A percentile compares a stretch with the other conserved stretches of the same genome.
These are phyloP conservation scores for Strongylocentrotus purpuratus DNA, from an alignment of 35 echinoderm and acorn worm species.

Conservation along the genomic window DNA sequence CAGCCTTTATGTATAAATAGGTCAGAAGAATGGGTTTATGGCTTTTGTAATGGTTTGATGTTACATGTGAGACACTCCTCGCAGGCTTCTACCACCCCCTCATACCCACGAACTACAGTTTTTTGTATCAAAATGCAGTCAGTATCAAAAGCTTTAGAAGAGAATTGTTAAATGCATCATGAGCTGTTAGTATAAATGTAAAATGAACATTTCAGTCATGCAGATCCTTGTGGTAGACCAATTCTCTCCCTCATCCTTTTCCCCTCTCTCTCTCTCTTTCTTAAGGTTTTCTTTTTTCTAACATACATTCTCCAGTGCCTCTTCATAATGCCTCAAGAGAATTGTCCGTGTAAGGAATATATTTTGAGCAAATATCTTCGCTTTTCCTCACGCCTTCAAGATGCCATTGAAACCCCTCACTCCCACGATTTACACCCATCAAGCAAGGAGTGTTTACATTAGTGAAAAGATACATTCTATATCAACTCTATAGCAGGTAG, in stretches of 20 bases:
- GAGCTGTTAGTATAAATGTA: too few relatives aligned
- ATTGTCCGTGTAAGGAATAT: constrained; percentile 11
- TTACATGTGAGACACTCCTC: too few relatives aligned
- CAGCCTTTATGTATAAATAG: too few relatives aligned
- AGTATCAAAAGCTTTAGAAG: too few relatives aligned
- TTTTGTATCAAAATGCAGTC: too few relatives aligned
- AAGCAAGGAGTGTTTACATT: neutral
- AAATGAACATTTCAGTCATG: neutral
- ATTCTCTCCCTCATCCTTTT: neutral
- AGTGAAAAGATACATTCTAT: neutral
- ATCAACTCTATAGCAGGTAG: neutral
- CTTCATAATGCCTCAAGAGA: neutral
- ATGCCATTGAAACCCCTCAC: neutral
- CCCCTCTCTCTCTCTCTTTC: neutral
- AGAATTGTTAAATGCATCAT: too few relatives aligned
- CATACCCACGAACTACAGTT: too few relatives aligned
- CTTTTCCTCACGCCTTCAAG: neutral
- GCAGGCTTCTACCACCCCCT: too few relatives aligned
- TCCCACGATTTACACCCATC: neutral
- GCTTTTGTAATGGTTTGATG: too few relatives aligned
- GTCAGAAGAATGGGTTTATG: too few relatives aligned
- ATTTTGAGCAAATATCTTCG: neutral
- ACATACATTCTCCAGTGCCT: neutral
- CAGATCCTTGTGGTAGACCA: neutral
- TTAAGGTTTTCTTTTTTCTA: neutral